These are phyloP conservation scores for Enteromius treurensis DNA, from an alignment of 2,797 vertebrate species.

Conservation along the genomic window DNA sequence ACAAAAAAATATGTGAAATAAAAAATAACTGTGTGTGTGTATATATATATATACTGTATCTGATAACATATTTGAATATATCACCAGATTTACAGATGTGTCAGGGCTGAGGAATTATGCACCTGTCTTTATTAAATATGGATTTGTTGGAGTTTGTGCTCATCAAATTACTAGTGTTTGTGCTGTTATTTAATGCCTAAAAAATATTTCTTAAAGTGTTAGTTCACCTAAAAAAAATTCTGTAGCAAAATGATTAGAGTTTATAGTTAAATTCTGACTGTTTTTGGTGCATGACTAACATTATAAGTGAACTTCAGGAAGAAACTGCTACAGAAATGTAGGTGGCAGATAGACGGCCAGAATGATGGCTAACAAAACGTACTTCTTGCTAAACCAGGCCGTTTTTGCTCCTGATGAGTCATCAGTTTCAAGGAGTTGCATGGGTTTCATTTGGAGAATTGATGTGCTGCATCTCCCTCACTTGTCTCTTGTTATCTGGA, in stretches of 20 bases:
- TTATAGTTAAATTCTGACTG: background rate
- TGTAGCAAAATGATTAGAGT: background rate
- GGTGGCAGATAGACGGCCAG: conserved; percentile 1
- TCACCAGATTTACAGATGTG: too few species aligned
- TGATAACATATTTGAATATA: too few species aligned
- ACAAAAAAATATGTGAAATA: too few species aligned
- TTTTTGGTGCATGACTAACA: background rate
- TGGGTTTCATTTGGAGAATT: conserved; percentile 35
- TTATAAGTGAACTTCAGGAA: background rate
- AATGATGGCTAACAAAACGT: conserved; percentile 11
- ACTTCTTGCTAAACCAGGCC: background rate
- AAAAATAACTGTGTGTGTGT: too few species aligned
- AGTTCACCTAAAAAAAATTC: too few species aligned
- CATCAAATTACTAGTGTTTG: too few species aligned
- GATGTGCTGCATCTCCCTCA: conserved; percentile 15
- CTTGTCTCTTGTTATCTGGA: conserved; percentile 21
- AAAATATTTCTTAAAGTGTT: too few species aligned
- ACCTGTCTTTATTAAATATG: too few species aligned
- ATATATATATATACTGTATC: too few species aligned
- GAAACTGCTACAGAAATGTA: conserved; percentile 1
- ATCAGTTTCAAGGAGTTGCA: conserved; percentile 13
- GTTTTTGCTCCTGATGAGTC: conserved; percentile 23
- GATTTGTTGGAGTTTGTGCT: too few species aligned
- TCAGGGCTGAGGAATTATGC: too few species aligned
- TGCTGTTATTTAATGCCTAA: too few species aligned